phyloP scores from a whole-genome alignment of 2,113 vertebrate genomes.

The Microtus richardsoni region DNA sequence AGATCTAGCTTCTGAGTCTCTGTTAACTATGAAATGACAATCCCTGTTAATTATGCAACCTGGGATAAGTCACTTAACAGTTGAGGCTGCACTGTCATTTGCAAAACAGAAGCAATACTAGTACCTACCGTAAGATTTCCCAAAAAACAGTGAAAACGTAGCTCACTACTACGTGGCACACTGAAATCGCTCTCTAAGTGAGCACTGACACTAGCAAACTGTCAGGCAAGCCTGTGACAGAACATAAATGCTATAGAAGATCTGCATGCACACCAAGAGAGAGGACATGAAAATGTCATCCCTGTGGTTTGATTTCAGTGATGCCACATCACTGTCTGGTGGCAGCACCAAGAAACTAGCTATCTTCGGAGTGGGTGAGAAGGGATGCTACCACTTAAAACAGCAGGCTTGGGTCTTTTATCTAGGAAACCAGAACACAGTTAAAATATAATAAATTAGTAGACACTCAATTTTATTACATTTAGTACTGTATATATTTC shows the following conservation, averaged over 20 bases:
- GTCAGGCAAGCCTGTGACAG: not conserved
- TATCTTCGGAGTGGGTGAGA: not conserved
- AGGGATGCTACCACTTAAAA: not conserved
- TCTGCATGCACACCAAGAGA: not conserved
- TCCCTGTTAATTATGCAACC: not conserved
- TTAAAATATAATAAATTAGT: not conserved
- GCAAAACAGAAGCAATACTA: not conserved
- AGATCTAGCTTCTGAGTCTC: constrained; percentile 18
- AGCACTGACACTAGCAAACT: not conserved
- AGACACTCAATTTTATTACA: not conserved
- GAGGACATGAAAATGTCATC: not conserved
- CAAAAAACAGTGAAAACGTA: not conserved
- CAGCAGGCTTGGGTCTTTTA: not conserved
- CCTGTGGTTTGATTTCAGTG: not conserved
- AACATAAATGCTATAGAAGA: not conserved
- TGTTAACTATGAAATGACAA: not conserved
- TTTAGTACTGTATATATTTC: not conserved
- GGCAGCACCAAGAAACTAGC: not conserved
- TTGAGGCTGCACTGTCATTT: not conserved
- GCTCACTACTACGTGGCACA: not conserved
- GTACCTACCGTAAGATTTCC: not conserved
- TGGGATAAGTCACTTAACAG: not conserved
- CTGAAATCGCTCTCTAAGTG: rapidly evolving
- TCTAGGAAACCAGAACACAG: not conserved
- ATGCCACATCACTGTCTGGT: not conserved